A percentile compares a stretch with the other conserved stretches of the same genome.
phyloP scores from a whole-genome alignment of 2,888 invertebrate species.

The Habroteleia sp. region DNA sequence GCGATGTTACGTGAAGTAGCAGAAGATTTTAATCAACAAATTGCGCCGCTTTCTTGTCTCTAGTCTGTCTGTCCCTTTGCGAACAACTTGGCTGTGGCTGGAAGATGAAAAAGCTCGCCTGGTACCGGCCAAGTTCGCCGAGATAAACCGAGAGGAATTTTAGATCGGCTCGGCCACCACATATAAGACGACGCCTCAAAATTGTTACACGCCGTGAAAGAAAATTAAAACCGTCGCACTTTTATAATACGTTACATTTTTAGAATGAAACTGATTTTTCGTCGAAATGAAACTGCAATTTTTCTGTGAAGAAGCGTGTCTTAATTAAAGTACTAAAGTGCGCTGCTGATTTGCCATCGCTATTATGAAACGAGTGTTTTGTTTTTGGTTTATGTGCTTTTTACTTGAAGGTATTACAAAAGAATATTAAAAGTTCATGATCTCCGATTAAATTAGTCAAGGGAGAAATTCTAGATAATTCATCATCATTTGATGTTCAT shows the following conservation, averaged over 20 bases:
- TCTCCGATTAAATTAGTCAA: too few species aligned
- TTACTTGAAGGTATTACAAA: too few species aligned
- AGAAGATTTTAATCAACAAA: slow-evolving; percentile 56
- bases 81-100: slow-evolving; percentile 25
- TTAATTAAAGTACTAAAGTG: slow-evolving; percentile 36
- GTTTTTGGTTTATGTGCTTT: too few species aligned
- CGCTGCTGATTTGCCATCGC: too few species aligned
- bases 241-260: slow-evolving; percentile 29
- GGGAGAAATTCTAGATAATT: too few species aligned
- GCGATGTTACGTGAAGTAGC: slow-evolving; percentile 5
- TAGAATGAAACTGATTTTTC: slow-evolving; percentile 39
- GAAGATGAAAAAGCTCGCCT: slow-evolving; percentile 42
- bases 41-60: slow-evolving; percentile 42
- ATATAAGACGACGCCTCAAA: slow-evolving; percentile 29
- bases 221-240: slow-evolving; percentile 41
- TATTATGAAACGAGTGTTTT: too few species aligned
- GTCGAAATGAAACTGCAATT: slow-evolving; percentile 19
- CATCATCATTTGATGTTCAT: too few species aligned
- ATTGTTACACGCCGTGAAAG: slow-evolving; percentile 38
- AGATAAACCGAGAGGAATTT: slow-evolving; percentile 33
- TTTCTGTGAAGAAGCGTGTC: slow-evolving; percentile 9
- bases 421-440: too few species aligned
- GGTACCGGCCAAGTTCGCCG: slow-evolving; percentile 28
- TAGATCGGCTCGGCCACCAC: slow-evolving; percentile 19
- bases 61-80: slow-evolving; percentile 24